Percentiles rank a stretch among this genome's conserved stretches.
phyloP scores from a whole-genome alignment of 2,797 vertebrate genomes.

The Oreochromis mossambicus region DNA sequence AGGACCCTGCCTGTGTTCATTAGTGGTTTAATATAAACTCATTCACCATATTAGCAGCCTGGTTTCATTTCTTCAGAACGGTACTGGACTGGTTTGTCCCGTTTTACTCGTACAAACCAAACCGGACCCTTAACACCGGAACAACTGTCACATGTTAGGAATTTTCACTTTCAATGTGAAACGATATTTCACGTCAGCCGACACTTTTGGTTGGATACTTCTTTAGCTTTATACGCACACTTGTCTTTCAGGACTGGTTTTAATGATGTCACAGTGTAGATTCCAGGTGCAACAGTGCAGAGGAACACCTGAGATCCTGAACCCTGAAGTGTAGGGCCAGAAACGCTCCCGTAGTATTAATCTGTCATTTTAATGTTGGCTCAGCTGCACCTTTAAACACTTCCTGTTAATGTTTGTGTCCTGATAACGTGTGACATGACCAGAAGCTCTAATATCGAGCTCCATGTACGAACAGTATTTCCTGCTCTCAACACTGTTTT shows the following conservation, averaged over 20 bases:
- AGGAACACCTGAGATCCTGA: background rate
- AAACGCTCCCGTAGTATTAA: too few species aligned
- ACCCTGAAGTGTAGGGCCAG: background rate
- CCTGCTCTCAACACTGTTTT: too few species aligned
- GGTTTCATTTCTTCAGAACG: background rate
- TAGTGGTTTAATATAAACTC: background rate
- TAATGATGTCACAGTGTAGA: background rate
- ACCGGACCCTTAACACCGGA: background rate
- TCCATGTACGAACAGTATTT: too few species aligned
- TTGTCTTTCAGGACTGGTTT: background rate
- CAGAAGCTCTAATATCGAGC: too few species aligned
- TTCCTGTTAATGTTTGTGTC: too few species aligned
- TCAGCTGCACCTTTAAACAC: too few species aligned
- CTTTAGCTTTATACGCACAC: rapidly evolving
- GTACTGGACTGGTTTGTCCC: background rate
- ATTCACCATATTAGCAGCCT: background rate
- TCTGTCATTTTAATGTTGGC: too few species aligned
- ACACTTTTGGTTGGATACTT: background rate
- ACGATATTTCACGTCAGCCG: background rate
- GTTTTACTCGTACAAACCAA: too few species aligned
- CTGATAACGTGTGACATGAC: too few species aligned
- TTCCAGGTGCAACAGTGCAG: background rate
- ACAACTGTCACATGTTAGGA: background rate
- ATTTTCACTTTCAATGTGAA: background rate
- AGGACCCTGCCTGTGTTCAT: background rate